Evolutionary conservation across 92 coral and sea anemone genomes (phyloP).

Genomic region (Paragorgia papillata): DNA sequence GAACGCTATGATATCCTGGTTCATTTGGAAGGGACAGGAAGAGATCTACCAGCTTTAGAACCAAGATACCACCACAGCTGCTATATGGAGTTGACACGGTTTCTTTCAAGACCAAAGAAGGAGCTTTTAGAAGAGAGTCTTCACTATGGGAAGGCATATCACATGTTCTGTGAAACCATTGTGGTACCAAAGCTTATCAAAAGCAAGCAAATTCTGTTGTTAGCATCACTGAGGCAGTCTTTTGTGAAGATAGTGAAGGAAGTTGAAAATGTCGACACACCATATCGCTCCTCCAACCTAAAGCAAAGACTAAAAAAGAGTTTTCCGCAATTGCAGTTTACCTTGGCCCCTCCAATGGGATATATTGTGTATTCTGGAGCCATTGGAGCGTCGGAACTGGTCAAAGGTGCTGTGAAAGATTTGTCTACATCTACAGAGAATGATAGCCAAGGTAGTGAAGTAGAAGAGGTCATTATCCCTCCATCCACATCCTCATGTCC

Average conservation of each 20-base stretch:
- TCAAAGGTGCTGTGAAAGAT: not conserved
- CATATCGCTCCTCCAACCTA: slow-evolving; percentile 1
- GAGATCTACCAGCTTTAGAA: too few relatives aligned
- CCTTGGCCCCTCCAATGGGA: slow-evolving; percentile 1
- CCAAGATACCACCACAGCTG: too few relatives aligned
- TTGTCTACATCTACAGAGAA: not conserved
- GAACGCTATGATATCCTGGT: too few relatives aligned
- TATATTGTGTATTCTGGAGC: slow-evolving; percentile 29
- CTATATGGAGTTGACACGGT: too few relatives aligned
- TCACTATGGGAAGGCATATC: not conserved
- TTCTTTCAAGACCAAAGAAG: not conserved
- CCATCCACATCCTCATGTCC: slow-evolving; percentile 8
- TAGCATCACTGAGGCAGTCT: too few relatives aligned
- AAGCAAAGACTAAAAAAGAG: slow-evolving; percentile 22
- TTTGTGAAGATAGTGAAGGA: too few relatives aligned
- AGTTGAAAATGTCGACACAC: too few relatives aligned
- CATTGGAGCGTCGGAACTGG: slow-evolving; percentile 5
- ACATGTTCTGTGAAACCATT: not conserved
- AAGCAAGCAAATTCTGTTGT: too few relatives aligned
- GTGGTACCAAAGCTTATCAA: too few relatives aligned
- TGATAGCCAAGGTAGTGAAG: not conserved
- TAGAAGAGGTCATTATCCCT: not conserved
- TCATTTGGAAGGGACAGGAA: too few relatives aligned
- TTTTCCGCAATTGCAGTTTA: slow-evolving; percentile 14
- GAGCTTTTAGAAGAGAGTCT: too few relatives aligned